Conservation (phyloP, 2,113 vertebrate species). For the Brachypodius melanocephalos region DNA sequence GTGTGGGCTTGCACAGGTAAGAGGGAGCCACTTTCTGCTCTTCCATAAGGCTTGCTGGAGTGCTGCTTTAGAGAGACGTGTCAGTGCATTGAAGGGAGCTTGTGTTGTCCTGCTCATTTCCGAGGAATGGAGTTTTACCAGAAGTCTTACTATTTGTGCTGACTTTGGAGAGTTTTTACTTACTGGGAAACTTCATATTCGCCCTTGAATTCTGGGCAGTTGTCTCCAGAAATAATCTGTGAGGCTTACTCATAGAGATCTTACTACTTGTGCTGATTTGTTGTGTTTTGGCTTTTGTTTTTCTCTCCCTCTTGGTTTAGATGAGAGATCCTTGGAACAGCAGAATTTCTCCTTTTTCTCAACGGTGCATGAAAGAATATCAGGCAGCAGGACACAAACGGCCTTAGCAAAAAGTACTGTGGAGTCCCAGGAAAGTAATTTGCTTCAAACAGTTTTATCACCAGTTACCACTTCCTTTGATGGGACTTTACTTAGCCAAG, state of each 20-base stretch:
- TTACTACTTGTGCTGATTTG: background rate
- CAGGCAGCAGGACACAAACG: slow-evolving; percentile 52
- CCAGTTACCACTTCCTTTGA: slow-evolving; percentile 45
- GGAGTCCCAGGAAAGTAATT: slow-evolving; percentile 57
- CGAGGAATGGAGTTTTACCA: background rate
- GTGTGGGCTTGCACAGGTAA: background rate
- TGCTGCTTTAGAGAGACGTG: accelerated
- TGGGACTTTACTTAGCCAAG: slow-evolving; percentile 41
- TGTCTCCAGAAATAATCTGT: background rate
- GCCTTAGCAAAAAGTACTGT: slow-evolving; percentile 73
- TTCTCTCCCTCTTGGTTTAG: slow-evolving; percentile 63
- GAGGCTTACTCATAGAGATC: background rate
- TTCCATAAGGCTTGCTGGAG: accelerated
- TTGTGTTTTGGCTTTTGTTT: background rate
- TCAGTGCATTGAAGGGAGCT: background rate
- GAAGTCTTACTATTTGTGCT: background rate
- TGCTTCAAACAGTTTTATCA: slow-evolving; percentile 1
- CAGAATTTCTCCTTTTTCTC: slow-evolving; percentile 59
- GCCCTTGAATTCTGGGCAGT: background rate
- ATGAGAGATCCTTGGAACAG: slow-evolving; percentile 53
- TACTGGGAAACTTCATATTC: background rate
- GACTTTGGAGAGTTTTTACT: background rate
- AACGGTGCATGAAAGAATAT: slow-evolving; percentile 30
- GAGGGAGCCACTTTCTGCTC: background rate
- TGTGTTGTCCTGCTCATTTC: background rate